These are phyloP conservation scores for Ictalurus punctatus DNA, from an alignment of 2,113 vertebrate species.

Conservation along the genomic window DNA sequence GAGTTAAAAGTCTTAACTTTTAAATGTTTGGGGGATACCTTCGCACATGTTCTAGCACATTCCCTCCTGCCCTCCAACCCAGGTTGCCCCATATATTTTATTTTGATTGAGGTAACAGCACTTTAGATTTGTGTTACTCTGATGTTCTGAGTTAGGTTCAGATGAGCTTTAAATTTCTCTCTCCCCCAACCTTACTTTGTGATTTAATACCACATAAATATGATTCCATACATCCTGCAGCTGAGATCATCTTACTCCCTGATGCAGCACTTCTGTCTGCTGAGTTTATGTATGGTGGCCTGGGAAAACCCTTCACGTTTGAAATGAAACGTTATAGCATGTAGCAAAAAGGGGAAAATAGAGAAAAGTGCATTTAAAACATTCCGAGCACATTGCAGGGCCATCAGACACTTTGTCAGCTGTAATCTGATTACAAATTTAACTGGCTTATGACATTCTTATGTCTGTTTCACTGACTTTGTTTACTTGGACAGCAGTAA, in stretches of 20 bases:
- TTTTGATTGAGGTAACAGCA: neutral
- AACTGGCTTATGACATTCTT: neutral
- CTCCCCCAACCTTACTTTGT: neutral
- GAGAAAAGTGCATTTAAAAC: neutral
- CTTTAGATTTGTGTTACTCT: neutral
- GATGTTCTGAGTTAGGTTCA: neutral
- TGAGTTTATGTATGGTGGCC: neutral
- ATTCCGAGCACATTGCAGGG: too few relatives aligned
- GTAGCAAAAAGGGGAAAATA: neutral
- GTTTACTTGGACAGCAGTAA: too few relatives aligned
- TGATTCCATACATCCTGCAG: neutral
- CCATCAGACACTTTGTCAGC: neutral
- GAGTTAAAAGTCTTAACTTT: neutral
- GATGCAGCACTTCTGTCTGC: neutral
- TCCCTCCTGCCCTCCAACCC: neutral
- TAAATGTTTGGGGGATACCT: neutral
- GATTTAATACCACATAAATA: conserved; percentile 26
- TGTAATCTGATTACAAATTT: neutral
- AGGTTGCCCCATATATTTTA: conserved; percentile 8
- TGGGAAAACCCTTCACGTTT: neutral
- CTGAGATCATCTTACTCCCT: neutral
- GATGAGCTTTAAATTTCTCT: neutral
- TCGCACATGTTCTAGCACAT: neutral
- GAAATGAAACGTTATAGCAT: neutral
- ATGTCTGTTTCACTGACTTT: neutral